Base-by-base conservation (phyloP, 2,888 invertebrate genomes). In the Omphaloscelis lunosa region DNA sequence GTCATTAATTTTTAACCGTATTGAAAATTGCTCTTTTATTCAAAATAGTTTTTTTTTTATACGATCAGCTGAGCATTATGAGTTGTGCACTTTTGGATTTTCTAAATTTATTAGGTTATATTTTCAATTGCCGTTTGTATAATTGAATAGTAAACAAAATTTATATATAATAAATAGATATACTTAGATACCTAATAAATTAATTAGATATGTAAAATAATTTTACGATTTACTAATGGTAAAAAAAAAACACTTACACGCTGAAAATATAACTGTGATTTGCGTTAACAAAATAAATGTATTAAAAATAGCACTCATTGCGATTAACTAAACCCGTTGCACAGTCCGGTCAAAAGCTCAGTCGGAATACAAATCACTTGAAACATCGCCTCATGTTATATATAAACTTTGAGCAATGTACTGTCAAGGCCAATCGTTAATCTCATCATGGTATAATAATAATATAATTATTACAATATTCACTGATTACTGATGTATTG, bases 281-380 rank as follows among this genome's bases (percentile, higher is more conserved):
- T 92, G 92, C 65, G 84, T 79, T 48, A 91, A 63, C 72, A 92
- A 81, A 62, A 92, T 51, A 61, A 92, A 72, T 41, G 83, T 76
- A 72, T 88, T 87, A 48, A 87, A 81, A 17, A 84, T 74, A 73
- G 86, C 86, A 90, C 88, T 84, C 93, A 93, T 93, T 87, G 86
- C 77, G 80, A 70, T 76, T 58, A 61, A 82, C 17, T 45, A 51
- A 72, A 56, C 53, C 77, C 75, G 78, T 69, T 65, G 82, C 85
- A 80, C 89, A 86, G 82, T 79, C 87, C 72, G 80, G 61, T 83
- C 79, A 77, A 89, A 92, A 90, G 92, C 90, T 89, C 74, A 79
- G 77, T 75, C 88, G 90, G 90, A 77, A 85, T 78, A 87, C 76
- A 86, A 89, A 88, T 87, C 82, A 58, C 70, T 73, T 63, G 58